Percentiles rank a stretch among this genome's conserved stretches.
Evolutionary conservation across 2,888 invertebrate genomes (phyloP).

Genomic region (Escarpia spicata): DNA sequence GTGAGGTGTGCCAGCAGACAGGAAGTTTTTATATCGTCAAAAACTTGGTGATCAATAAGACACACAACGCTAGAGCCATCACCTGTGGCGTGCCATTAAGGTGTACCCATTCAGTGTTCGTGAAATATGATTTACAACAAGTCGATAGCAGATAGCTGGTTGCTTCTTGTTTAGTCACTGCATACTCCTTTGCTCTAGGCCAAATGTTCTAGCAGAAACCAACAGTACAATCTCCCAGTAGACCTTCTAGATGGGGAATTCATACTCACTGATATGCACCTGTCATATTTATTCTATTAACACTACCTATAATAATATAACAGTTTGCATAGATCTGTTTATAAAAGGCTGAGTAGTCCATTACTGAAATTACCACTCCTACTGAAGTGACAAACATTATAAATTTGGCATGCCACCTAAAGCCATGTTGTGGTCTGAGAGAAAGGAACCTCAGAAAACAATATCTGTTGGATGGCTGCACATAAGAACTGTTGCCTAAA

Average conservation of each 20-base stretch:
- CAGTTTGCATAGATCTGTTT: neutral
- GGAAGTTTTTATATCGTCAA: neutral
- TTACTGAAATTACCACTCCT: neutral
- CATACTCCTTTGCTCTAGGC: neutral
- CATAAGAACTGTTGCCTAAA: neutral
- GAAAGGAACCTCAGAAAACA: neutral
- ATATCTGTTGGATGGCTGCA: neutral
- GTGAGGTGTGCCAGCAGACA: neutral
- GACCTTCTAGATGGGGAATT: neutral
- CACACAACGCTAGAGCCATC: neutral
- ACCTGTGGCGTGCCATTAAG: neutral
- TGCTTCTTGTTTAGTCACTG: neutral
- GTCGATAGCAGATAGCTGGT: neutral
- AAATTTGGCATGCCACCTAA: neutral
- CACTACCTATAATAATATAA: neutral
- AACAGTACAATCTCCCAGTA: neutral
- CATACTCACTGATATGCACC: neutral
- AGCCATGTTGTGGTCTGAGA: neutral
- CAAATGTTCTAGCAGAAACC: neutral
- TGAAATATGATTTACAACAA: neutral
- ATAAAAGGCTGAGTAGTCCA: neutral
- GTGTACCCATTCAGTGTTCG: neutral
- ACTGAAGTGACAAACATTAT: neutral
- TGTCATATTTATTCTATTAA: neutral
- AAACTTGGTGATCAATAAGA: neutral